A percentile compares a stretch with the other conserved stretches of the same genome.
phyloP scores from a whole-genome alignment of 1,140 invertebrate species.

The Drosophila gunungcola region DNA sequence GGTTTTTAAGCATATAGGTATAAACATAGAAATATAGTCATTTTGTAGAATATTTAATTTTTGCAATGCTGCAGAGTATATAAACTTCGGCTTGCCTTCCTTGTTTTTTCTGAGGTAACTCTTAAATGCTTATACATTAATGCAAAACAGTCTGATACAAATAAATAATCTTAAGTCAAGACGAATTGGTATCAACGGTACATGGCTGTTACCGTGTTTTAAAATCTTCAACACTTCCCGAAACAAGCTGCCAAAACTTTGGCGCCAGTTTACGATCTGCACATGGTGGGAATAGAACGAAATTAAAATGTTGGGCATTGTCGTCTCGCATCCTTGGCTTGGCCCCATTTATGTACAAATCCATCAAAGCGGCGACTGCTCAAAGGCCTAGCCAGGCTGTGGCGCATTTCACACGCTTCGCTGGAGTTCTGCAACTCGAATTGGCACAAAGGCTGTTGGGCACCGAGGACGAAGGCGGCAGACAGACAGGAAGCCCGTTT shows the following conservation, averaged over 20 bases:
- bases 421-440: slow-evolving; percentile 77
- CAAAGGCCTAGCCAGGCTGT: slow-evolving; percentile 54
- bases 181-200: too few species aligned
- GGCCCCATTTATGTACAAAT: slow-evolving; percentile 57
- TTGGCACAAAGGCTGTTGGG: slow-evolving; percentile 59
- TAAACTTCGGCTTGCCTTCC: too few species aligned
- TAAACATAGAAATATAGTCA: too few species aligned
- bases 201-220: too few species aligned
- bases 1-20: too few species aligned
- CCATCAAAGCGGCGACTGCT: slow-evolving; percentile 63
- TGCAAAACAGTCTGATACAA: too few species aligned
- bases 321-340: slow-evolving; percentile 32
- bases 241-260: neutral
- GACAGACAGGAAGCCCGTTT: slow-evolving; percentile 32
- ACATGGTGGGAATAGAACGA: neutral
- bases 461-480: slow-evolving; percentile 16
- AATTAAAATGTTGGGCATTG: slow-evolving; percentile 27
- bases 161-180: too few species aligned
- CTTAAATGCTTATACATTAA: too few species aligned
- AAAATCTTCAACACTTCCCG: too few species aligned
- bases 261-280: neutral
- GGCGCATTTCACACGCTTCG: slow-evolving; percentile 76
- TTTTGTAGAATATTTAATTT: too few species aligned
- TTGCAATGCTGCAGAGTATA: too few species aligned
- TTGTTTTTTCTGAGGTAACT: too few species aligned